Percentiles rank a stretch among this genome's conserved stretches.
Conservation (phyloP, 1,140 invertebrate species). For the Macrosteles quadrilineatus region DNA sequence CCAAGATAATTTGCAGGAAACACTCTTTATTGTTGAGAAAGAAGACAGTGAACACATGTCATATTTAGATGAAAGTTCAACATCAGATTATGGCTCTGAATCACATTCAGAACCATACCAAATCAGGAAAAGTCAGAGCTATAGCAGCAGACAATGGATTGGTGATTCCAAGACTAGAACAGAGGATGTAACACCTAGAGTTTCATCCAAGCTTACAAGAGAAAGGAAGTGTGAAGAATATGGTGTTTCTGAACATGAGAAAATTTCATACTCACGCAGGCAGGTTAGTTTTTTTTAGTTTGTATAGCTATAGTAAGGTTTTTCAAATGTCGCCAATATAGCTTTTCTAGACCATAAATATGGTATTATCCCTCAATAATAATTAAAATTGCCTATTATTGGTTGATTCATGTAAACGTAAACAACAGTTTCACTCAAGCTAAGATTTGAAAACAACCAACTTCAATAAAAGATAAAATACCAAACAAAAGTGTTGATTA, state of each 20-base stretch:
- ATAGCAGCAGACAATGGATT: background rate
- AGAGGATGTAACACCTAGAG: background rate
- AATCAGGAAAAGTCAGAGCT: constrained; percentile 8
- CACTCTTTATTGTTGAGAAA: background rate
- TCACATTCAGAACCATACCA: background rate
- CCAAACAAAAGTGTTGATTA: too few species aligned
- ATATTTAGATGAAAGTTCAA: constrained; percentile 12
- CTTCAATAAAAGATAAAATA: too few species aligned
- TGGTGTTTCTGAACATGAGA: background rate
- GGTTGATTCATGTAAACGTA: too few species aligned
- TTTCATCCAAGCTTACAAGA: background rate
- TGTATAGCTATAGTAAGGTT: too few species aligned
- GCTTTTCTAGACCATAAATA: too few species aligned
- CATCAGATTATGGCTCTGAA: constrained; percentile 14
- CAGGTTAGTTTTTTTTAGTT: background rate
- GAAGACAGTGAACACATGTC: constrained; percentile 4
- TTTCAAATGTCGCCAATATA: background rate
- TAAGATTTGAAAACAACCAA: too few species aligned
- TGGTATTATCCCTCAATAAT: too few species aligned
- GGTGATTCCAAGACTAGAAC: background rate
- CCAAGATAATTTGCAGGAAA: constrained; percentile 14
- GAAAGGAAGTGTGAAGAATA: background rate
- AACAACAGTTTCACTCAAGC: too few species aligned
- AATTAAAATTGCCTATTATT: too few species aligned
- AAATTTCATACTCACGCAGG: background rate